Percentiles rank a stretch among this genome's conserved stretches.
Conservation (phyloP, 2,888 invertebrate genomes). For the Alentia gelatinosa region DNA sequence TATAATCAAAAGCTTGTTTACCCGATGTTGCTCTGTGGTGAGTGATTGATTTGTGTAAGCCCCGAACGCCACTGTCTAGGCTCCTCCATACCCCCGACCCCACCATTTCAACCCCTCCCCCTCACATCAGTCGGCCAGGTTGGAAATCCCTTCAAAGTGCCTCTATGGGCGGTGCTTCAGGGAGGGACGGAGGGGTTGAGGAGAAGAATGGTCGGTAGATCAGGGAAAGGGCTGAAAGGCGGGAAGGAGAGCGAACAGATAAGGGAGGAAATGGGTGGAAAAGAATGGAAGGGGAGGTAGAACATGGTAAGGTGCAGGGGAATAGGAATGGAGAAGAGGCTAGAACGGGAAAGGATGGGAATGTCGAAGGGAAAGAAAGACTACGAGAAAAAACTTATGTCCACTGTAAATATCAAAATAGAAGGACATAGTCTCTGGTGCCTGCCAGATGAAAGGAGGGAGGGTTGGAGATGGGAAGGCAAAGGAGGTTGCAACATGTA, state of each 20-base stretch:
- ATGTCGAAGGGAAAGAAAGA: neutral
- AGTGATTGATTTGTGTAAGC: conserved; percentile 21
- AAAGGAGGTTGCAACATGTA: no score
- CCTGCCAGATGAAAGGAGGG: neutral
- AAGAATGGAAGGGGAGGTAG: neutral
- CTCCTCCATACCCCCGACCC: neutral
- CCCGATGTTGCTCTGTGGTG: neutral
- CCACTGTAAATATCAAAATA: neutral
- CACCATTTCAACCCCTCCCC: no score
- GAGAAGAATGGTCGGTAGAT: neutral
- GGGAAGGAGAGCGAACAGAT: neutral
- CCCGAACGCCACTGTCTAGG: neutral
- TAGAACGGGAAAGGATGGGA: neutral
- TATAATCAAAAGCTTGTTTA: neutral
- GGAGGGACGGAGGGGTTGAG: neutral
- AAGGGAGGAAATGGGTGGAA: neutral
- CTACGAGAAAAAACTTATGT: neutral
- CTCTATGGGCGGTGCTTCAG: neutral
- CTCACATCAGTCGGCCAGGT: neutral
- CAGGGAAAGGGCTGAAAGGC: neutral
- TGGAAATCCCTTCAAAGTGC: neutral
- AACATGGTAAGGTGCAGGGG: neutral
- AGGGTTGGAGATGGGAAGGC: neutral
- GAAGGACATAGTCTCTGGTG: neutral
- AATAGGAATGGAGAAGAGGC: neutral